Evolutionary conservation across 1,140 invertebrate genomes (phyloP).

Genomic region (Hestina assimilis): DNA sequence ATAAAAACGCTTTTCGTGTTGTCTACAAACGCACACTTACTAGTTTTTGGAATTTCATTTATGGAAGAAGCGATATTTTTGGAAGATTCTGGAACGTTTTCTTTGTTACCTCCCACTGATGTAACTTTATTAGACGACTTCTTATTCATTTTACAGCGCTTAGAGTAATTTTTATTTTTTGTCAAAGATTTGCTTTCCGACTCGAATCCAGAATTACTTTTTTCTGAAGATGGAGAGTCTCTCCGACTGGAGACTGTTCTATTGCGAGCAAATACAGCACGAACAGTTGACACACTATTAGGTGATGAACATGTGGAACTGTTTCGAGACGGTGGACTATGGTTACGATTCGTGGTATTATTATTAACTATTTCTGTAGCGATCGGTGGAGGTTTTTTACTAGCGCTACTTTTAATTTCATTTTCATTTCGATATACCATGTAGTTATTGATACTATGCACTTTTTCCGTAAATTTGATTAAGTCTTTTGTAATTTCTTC

Average conservation of each 20-base stretch:
- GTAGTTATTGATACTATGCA: slow-evolving; percentile 38
- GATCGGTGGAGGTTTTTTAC: slow-evolving; percentile 17
- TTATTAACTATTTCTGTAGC: slow-evolving; percentile 26
- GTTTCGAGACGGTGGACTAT: slow-evolving; percentile 45
- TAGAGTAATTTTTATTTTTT: slow-evolving; percentile 37
- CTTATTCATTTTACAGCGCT: slow-evolving; percentile 35
- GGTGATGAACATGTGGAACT: slow-evolving; percentile 61
- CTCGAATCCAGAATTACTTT: slow-evolving; percentile 25
- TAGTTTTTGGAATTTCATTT: slow-evolving; percentile 21
- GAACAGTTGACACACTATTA: slow-evolving; percentile 56
- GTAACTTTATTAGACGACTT: slow-evolving; percentile 15
- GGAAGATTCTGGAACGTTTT: slow-evolving; percentile 50
- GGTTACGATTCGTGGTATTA: slow-evolving; percentile 25
- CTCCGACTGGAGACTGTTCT: slow-evolving; percentile 23
- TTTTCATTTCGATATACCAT: slow-evolving; percentile 57
- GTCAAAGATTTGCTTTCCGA: slow-evolving; percentile 20
- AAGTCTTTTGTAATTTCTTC: slow-evolving; percentile 34
- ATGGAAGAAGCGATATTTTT: slow-evolving; percentile 27
- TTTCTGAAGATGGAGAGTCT: slow-evolving; percentile 34
- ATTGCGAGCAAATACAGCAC: slow-evolving; percentile 25
- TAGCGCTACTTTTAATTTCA: slow-evolving; percentile 32
- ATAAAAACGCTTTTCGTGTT: slow-evolving; percentile 45
- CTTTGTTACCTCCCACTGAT: slow-evolving; percentile 44
- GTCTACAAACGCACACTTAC: slow-evolving; percentile 28
- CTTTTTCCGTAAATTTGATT: slow-evolving; percentile 31